These are phyloP conservation scores for Magallana ariakensis DNA, from an alignment of 1,140 invertebrate genomes.

Conservation along the genomic window DNA sequence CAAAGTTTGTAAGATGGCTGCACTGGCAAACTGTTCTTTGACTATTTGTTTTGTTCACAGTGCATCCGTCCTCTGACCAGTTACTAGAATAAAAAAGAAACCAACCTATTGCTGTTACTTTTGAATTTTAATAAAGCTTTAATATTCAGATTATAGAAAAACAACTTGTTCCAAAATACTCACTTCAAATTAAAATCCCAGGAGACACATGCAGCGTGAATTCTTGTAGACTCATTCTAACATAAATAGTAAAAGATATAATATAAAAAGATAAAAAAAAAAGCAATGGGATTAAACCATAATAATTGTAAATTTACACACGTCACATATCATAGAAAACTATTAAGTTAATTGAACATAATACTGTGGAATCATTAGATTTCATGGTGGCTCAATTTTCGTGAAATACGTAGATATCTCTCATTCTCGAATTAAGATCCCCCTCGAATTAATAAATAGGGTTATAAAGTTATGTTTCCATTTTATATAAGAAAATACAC, in stretches of 20 bases:
- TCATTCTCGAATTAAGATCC: too few species aligned
- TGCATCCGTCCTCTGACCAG: background rate
- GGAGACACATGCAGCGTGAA: background rate
- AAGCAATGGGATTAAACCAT: too few species aligned
- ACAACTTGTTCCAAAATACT: background rate
- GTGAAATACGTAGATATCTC: too few species aligned
- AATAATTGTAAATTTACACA: background rate
- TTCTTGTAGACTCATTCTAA: background rate
- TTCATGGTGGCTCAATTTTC: too few species aligned
- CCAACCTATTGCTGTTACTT: too few species aligned
- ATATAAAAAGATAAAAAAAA: background rate
- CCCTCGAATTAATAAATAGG: too few species aligned
- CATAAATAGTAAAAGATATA: background rate
- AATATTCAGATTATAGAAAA: too few species aligned
- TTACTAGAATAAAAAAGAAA: background rate
- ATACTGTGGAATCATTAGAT: too few species aligned
- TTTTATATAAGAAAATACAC: too few species aligned
- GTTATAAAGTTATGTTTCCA: too few species aligned
- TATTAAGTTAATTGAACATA: too few species aligned
- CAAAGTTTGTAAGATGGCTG: slow-evolving; percentile 69
- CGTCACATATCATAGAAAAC: background rate
- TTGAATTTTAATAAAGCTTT: too few species aligned
- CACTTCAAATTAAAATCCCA: background rate
- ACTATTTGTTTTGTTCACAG: background rate
- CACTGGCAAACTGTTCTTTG: slow-evolving; percentile 52